Evolutionary conservation across 2,888 invertebrate genomes (phyloP), one percentile per base, ranked within the genome.

Genomic region (Drosophila siamana): DNA sequence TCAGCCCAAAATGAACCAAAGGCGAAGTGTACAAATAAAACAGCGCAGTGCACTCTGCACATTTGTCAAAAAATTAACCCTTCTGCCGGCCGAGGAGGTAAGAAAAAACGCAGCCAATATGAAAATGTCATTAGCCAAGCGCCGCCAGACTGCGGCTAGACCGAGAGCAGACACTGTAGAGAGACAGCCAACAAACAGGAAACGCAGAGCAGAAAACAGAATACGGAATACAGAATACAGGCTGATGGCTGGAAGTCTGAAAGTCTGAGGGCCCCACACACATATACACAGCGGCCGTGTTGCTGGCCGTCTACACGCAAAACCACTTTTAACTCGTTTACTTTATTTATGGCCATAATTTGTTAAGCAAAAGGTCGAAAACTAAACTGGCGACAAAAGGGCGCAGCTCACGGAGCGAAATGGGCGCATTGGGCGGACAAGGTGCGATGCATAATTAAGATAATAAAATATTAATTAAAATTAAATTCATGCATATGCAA

Each of bases 401-500:
- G 78, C 61, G 66, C 69, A 66, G 78, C 68, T 52, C 22, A 48
- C 8, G 28, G 48, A 24, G 19, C 30, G 50, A 19, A 19, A n/a
- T n/a, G n/a, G 19, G 19, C 19, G 19, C 19, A 19, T n/a, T n/a
- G n/a, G 51, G 47, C 48, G 61, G 44, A 51, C 75, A 82, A 88
- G 90, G 89, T 88, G 88, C 87, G 89, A 90, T 90, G 89, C 90
- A 90, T 90, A 90, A 90, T 90, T 88, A 90, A 91, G 90, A 90
- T 90, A 91, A 90, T 88, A 89, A 86, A 90, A 86, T 89, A 89
- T 91, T 91, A 90, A 90, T 91, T 91, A 76, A 90, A 90, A 90
- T 87, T 80, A 81, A 82, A 76, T 83, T 86, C 79, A 79, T 86
- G 70, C 88, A 89, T 86, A 89, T 77, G 82, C 76, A 86, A 70